These are phyloP conservation scores for Polypterus senegalus DNA, from an alignment of 2,113 vertebrate species.

Conservation along the genomic window DNA sequence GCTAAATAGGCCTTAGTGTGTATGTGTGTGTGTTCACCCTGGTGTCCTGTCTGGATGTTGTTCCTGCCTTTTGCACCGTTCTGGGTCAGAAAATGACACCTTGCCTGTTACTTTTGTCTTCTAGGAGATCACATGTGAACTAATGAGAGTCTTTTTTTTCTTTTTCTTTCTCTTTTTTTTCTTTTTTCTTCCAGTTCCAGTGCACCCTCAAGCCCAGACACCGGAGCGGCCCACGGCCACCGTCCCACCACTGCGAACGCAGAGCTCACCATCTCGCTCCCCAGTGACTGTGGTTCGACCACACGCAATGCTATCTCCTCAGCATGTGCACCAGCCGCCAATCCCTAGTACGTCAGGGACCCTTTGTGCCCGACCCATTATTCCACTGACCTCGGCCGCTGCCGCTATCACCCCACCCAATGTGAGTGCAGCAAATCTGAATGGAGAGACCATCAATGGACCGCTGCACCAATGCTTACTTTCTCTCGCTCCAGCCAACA, in stretches of 20 bases:
- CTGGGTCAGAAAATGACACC: no score
- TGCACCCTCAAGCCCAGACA: conserved; percentile 59
- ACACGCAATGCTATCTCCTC: conserved; percentile 62
- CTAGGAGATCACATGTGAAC: no score
- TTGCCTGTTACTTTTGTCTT: no score
- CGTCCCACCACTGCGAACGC: conserved; percentile 67
- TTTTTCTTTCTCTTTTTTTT: background rate
- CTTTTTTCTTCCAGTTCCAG: conserved; percentile 21
- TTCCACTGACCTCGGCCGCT: conserved; percentile 65
- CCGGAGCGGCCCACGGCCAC: conserved; percentile 70
- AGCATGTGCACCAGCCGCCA: conserved; percentile 51
- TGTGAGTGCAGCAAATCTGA: conserved; percentile 65
- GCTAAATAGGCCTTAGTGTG: no score
- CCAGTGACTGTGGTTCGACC: conserved; percentile 56
- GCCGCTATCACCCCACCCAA: conserved; percentile 78
- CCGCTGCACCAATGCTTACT: conserved; percentile 38
- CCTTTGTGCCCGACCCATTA: conserved; percentile 51
- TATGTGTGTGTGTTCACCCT: no score
- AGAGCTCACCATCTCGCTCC: conserved; percentile 74
- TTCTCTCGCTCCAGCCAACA: conserved; percentile 42
- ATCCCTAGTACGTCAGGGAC: conserved; percentile 34
- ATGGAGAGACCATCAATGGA: conserved; percentile 41
- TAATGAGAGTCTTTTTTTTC: background rate
- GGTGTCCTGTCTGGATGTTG: no score
- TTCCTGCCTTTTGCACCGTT: no score